Evolutionary conservation across 2,113 vertebrate genomes (phyloP).

Genomic region (Ia io): DNA sequence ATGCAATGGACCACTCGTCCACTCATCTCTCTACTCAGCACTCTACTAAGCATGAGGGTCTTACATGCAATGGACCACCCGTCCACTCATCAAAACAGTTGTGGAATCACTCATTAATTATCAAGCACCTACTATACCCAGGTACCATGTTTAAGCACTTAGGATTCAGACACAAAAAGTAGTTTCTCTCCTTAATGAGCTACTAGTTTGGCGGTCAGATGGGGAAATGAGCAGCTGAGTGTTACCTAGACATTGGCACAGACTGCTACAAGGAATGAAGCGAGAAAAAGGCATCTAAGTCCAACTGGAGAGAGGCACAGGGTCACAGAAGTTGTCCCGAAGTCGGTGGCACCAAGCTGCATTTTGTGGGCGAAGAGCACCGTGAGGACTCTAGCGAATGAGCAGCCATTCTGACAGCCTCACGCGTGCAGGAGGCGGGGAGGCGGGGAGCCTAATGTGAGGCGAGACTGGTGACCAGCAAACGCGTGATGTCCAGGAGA

Average conservation of each 20-base stretch:
- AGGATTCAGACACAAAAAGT: background rate
- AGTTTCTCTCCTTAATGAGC: background rate
- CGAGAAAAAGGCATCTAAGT: background rate
- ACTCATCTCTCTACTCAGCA: background rate
- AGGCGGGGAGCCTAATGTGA: fast-evolving
- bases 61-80: background rate
- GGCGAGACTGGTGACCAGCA: background rate
- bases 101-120: background rate
- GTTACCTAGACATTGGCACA: background rate
- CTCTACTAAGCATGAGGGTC: background rate
- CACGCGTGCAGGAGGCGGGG: background rate
- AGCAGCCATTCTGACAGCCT: background rate
- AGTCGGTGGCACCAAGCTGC: background rate
- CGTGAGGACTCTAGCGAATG: fast-evolving
- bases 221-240: background rate
- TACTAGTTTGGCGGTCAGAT: background rate
- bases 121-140: background rate
- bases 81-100: background rate
- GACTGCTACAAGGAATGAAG: background rate
- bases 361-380: background rate
- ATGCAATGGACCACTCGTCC: background rate
- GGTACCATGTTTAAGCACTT: background rate
- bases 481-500: background rate
- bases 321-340: background rate
- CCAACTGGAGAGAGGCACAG: background rate